Conservation (phyloP, 2,888 invertebrate genomes). For the Nomada fabriciana region DNA sequence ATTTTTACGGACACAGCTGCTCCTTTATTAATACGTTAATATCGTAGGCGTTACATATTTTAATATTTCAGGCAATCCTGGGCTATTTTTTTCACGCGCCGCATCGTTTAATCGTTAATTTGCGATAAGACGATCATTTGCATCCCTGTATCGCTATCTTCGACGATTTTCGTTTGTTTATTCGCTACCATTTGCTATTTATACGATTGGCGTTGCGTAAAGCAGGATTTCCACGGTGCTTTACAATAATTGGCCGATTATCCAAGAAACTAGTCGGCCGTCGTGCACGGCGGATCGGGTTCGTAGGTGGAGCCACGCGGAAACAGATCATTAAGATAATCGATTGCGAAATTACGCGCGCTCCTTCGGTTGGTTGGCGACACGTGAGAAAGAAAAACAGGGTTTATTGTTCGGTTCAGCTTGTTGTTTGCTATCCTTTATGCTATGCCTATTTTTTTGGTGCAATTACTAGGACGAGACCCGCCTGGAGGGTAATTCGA, state of each 20-base stretch:
- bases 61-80: background rate
- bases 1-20: conserved; percentile 26
- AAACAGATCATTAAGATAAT: conserved; percentile 59
- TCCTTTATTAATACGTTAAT: conserved; percentile 11
- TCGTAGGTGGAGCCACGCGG: conserved; percentile 51
- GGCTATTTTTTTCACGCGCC: background rate
- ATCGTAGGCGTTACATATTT: background rate
- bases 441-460: background rate
- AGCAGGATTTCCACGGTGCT: conserved; percentile 23
- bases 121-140: no score
- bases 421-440: background rate
- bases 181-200: background rate
- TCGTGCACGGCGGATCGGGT: conserved; percentile 15
- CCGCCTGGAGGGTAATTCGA: background rate
- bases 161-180: conserved; percentile 10
- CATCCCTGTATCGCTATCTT: background rate
- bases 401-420: conserved; percentile 22
- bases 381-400: conserved; percentile 18
- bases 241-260: conserved; percentile 48
- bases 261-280: conserved; percentile 30
- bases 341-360: conserved; percentile 43
- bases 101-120: background rate
- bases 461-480: no score
- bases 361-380: conserved; percentile 31
- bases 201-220: conserved; percentile 31